Evolutionary conservation across 2,888 invertebrate species (phyloP), one percentile per base, ranked within the genome.

Genomic region (Oegoconia quadripuncta): DNA sequence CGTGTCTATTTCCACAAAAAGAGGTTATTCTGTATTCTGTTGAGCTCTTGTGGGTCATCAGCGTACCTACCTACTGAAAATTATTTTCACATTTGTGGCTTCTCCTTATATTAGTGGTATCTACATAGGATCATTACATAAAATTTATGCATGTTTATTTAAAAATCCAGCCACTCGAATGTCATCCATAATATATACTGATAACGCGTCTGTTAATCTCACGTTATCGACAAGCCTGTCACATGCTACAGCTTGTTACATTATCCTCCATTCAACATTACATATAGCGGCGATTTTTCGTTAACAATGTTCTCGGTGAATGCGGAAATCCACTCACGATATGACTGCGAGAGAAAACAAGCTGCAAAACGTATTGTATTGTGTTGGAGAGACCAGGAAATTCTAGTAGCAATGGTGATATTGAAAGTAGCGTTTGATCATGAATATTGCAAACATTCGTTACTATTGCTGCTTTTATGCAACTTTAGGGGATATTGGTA

Each of bases 261-360:
- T 69, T 64, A 70, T 54, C 55, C 57, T 45, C 62, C 56, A 68
- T 70, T 68, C 64, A 67, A 42, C 32, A 43, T 35, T 52, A 55
- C 48, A 57, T 51, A 56, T 50, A 57, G 55, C 53, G 64, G 64
- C 59, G 57, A 67, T 70, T 69, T 72, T 69, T 59, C 52, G 55
- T 64, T 59, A 48, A 65, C 69, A 69, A 70, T 69, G 65, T 67
- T 63, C 61, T 59, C 64, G 46, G 55, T 62, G 62, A 60, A 67
- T 66, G 65, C 67, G 73, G 71, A 71, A 73, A 76, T 74, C 65
- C 74, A 76, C 75, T 76, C 71, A 66, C 72, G 65, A 63, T 74
- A 75, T 75, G 70, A 73, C 61, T 63, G 56, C 45, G 49, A 46
- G 47, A 50, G 45, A 58, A 50, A 55, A 54, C 52, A 59, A 49